These are phyloP conservation scores for Syngnathus scovelli DNA, from an alignment of 2,113 vertebrate species.

Conservation along the genomic window DNA sequence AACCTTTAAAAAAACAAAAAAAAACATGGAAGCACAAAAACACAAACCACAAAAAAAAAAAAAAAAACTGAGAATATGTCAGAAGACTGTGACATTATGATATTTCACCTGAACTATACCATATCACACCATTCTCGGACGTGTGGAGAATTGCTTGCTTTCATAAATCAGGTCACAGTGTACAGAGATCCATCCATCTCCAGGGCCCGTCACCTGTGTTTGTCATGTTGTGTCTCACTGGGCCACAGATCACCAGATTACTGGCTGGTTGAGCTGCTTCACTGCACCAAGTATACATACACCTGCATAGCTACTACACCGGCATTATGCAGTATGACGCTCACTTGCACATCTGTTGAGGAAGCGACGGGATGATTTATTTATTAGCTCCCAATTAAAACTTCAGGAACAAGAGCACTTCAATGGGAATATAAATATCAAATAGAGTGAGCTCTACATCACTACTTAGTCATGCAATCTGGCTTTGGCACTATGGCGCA, in stretches of 20 bases:
- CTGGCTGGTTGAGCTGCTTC: constrained; percentile 47
- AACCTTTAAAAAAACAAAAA: background rate
- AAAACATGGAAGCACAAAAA: background rate
- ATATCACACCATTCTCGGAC: constrained; percentile 12
- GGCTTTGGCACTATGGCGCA: constrained; percentile 46
- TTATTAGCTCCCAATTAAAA: constrained; percentile 77
- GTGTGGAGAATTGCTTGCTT: constrained; percentile 16
- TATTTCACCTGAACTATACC: background rate
- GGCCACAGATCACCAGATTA: constrained; percentile 53
- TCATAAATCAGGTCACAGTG: constrained; percentile 48
- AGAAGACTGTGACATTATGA: background rate
- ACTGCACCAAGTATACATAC: constrained; percentile 46
- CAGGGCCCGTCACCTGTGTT: constrained; percentile 43
- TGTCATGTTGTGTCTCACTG: constrained; percentile 47
- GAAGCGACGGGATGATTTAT: constrained; percentile 72
- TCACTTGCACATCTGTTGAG: constrained; percentile 70
- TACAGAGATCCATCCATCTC: constrained; percentile 36
- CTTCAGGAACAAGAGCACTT: constrained; percentile 74
- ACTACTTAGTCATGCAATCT: constrained; percentile 72
- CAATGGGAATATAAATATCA: constrained; percentile 76
- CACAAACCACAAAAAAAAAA: background rate
- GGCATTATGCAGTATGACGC: constrained; percentile 61
- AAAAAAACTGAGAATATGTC: background rate
- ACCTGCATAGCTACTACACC: constrained; percentile 55
- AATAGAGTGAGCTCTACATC: constrained; percentile 67